Conservation (phyloP, 2,797 vertebrate genomes). For the Hephaestus fuliginosus region DNA sequence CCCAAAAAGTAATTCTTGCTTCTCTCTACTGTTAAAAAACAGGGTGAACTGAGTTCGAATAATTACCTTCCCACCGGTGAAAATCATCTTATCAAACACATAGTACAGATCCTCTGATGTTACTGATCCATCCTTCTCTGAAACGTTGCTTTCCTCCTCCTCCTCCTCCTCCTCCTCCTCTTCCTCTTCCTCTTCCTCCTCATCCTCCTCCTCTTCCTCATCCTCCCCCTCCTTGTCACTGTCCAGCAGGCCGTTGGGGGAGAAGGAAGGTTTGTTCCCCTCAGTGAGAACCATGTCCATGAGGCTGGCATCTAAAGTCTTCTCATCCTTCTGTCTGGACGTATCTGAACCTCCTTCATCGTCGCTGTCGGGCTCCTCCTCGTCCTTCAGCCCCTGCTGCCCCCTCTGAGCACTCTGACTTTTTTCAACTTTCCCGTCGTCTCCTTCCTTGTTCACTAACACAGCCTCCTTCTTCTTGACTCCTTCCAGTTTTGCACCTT, state of each 20-base stretch:
- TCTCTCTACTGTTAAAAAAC: too few relatives aligned
- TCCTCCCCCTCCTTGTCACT: slow-evolving; percentile 74
- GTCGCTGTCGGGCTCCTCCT: slow-evolving; percentile 62
- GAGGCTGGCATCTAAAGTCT: slow-evolving; percentile 62
- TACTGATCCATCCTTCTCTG: slow-evolving; percentile 77
- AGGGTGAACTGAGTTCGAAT: neutral
- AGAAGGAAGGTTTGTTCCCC: slow-evolving; percentile 78
- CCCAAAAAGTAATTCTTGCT: neutral
- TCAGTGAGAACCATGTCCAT: slow-evolving; percentile 71
- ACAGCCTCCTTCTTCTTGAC: slow-evolving; percentile 2
- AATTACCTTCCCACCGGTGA: slow-evolving; percentile 97
- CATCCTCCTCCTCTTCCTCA: too few relatives aligned
- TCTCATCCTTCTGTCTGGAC: slow-evolving; percentile 54
- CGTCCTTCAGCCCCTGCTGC: slow-evolving; percentile 44
- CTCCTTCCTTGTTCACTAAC: neutral
- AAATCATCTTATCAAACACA: slow-evolving; percentile 95
- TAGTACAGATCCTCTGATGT: slow-evolving; percentile 91
- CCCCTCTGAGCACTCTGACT: neutral
- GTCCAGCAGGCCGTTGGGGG: slow-evolving; percentile 86
- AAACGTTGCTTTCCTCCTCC: slow-evolving; percentile 49
- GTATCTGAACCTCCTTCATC: slow-evolving; percentile 62
- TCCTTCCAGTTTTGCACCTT: slow-evolving; percentile 5
- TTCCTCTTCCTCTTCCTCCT: slow-evolving; percentile 51
- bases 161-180: slow-evolving; percentile 62
- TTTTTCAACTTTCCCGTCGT: neutral